A percentile compares a stretch with the other conserved stretches of the same genome.
phyloP scores from a whole-genome alignment of 2,888 invertebrate species.

The Drosophila multiciliata region DNA sequence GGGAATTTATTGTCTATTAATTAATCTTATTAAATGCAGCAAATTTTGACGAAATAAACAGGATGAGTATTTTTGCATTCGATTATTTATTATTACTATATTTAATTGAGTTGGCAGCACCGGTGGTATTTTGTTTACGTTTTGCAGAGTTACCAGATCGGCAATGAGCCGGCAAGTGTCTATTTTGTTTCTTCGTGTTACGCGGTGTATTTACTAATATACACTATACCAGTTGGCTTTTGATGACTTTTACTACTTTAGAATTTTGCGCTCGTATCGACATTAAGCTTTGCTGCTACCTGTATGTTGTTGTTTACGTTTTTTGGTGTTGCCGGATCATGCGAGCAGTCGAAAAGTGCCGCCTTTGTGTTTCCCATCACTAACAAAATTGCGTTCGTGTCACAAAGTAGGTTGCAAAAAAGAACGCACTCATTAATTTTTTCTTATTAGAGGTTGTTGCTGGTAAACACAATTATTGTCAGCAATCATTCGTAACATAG shows the following conservation, averaged over 20 bases:
- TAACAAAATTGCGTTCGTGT: constrained; percentile 77
- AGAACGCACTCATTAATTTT: background rate
- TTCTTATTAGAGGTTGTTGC: constrained; percentile 27
- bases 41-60: constrained; percentile 45
- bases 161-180: background rate
- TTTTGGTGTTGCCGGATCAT: constrained; percentile 20
- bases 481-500: background rate
- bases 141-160: constrained; percentile 23
- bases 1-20: background rate
- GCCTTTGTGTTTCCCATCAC: constrained; percentile 29
- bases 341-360: background rate
- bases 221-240: background rate
- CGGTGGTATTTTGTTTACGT: constrained; percentile 43
- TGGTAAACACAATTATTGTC: background rate
- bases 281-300: background rate
- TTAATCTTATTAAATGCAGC: constrained; percentile 25
- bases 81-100: constrained; percentile 7
- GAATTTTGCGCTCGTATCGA: background rate
- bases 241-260: background rate
- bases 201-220: background rate
- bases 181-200: background rate
- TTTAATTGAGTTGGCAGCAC: constrained; percentile 8
- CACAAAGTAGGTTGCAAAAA: constrained; percentile 56
- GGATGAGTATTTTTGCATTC: constrained; percentile 10
- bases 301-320: constrained; percentile 28